Evolutionary conservation across 2,797 vertebrate species (phyloP), one percentile per base, ranked within the genome.

Genomic region (Chaunax sp.): DNA sequence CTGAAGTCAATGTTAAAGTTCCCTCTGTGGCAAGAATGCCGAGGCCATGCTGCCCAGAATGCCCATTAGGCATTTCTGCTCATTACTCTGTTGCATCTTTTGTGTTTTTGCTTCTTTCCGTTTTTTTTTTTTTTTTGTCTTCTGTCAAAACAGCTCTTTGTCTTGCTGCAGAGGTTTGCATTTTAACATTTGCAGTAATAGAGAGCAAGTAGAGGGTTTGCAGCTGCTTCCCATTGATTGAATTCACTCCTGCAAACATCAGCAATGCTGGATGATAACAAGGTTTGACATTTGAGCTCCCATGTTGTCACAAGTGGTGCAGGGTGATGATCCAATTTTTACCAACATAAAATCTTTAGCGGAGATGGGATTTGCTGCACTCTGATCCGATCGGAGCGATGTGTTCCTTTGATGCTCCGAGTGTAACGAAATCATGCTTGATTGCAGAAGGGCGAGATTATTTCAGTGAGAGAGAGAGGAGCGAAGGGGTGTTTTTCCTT

Each of bases 401-500:
- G 61, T 14, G 68, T 67, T 70, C 19, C 69, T 88, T 82, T 87
- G 79, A 85, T 83, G 73, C 65, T 76, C 46, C 0, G 9, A 72
- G 68, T 73, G 77, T 66, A 77, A 78, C 53, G 0, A 70, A 85
- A 87, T 81, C 75, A 70, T 19, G 69, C 54, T 53, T 3, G 56
- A 80, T 81, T 81, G 78, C 75, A 68, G 74, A 61, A 75, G 65
- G 54, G 5, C 61, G 30, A 60, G 43, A 37, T 77, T 68, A 78
- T 87, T 84, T 78, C 54, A 66, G 61, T 52, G 77, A 63, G 64
- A 51, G 61, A 56, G 16, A 19, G 40, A 47, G 55, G 46, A 28
- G 44, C 46, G 57, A 71, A 38, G 63, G 69, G 63, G 49, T 67
- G 75, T 76, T 75, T 72, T 84, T 84, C 72, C 81, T 82, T 83